Base-by-base conservation (phyloP, 2,113 vertebrate species). In the Romanogobio albipinnatus region DNA sequence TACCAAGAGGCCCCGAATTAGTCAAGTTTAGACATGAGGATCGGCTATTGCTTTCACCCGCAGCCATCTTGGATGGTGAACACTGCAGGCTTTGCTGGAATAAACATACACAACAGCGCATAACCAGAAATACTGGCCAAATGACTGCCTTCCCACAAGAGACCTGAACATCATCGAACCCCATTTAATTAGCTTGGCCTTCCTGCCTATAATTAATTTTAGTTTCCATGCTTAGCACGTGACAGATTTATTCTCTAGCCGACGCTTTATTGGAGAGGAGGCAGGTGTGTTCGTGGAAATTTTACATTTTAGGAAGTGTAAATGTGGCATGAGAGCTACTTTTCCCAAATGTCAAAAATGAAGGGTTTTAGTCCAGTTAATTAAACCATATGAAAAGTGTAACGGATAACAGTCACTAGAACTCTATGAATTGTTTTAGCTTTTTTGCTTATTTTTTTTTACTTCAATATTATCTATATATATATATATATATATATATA, bases 1-100 rank as follows among this genome's bases (percentile, higher is more conserved):
- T 90, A 70, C 88, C 90, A 22, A 90, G 82, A 29, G 92, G 90
- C 62, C 88, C 90, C 45, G 91, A 89, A 75, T 76, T 86, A 77
- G 92, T 87, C 74, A 91, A 88, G 84, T 90, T 85, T 76, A 90
- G 84, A 79, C 90, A 87, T 33, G 89, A 87, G 62, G 91, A 88
- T 86, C 91, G 90, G 88, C 90, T 89, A 85, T 88, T 88, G 89
- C 90, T 94, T 91, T 95, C 95, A 89, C 93, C 95, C 86, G 95
- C 94, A 94, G 95, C 95, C 95, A 95, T 95, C 93, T 95, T 95
- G 92, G 89, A 85, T 90, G 90, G 93, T 87, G 92, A 91, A 89
- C 85, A 87, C 87, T 74, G 88, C 89, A 89, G 88, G 86, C 85
- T 87, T 86, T 82, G 84, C 85, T 86, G 87, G 82, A 85, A 90